Conservation (phyloP, 2,888 invertebrate species). For the Crepidodera aurea region DNA sequence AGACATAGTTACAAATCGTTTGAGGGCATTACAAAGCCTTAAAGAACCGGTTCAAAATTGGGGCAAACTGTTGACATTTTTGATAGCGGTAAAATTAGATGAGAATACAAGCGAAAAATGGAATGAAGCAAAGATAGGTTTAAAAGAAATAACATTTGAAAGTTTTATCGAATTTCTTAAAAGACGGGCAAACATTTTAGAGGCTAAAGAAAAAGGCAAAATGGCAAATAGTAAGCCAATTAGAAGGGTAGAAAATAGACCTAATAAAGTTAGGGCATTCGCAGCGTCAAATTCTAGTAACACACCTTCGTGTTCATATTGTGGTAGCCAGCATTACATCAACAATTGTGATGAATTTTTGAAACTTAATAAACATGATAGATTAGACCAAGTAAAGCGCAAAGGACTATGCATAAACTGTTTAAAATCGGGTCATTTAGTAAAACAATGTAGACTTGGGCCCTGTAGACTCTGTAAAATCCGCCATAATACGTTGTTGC, state of each 20-base stretch:
- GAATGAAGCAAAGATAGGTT: background rate
- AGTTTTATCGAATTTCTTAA: background rate
- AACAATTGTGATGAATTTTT: background rate
- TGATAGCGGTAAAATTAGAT: background rate
- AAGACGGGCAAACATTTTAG: background rate
- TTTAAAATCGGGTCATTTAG: slow-evolving; percentile 15
- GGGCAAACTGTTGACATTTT: background rate
- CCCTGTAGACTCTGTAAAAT: background rate
- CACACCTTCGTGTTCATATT: too few species aligned
- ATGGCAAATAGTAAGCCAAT: background rate
- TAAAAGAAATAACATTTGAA: background rate
- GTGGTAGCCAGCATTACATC: too few species aligned
- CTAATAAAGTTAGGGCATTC: too few species aligned
- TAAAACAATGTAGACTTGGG: background rate
- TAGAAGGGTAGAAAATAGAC: background rate
- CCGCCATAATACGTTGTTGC: background rate
- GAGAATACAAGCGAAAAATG: background rate
- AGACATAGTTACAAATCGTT: background rate
- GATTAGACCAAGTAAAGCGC: background rate
- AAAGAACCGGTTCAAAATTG: background rate
- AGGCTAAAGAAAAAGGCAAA: background rate
- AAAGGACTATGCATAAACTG: background rate
- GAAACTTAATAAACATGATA: background rate
- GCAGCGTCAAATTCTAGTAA: too few species aligned
- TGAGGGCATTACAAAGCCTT: background rate